phyloP scores from a whole-genome alignment of 2,113 vertebrate genomes.

The Tenrec ecaudatus region DNA sequence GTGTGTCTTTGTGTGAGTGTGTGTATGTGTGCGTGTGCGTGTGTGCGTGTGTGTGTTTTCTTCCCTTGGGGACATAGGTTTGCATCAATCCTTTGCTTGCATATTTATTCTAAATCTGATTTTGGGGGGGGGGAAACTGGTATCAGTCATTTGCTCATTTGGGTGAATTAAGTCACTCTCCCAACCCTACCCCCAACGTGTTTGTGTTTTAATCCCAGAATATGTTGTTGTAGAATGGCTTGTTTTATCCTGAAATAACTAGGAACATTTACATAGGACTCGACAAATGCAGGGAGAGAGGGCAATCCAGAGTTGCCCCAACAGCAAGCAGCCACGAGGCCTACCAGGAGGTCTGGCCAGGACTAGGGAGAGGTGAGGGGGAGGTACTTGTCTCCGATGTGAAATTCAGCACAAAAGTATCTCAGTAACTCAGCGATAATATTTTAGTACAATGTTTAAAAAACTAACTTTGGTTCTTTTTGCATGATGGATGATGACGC shows the following conservation, averaged over 20 bases:
- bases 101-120: conserved; percentile 19
- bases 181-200: neutral
- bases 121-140: neutral
- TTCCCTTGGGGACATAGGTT: neutral
- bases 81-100: neutral
- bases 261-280: neutral
- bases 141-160: conserved; percentile 23
- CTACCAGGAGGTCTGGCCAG: neutral
- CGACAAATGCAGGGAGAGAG: neutral
- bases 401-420: neutral
- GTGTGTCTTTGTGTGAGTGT: no score
- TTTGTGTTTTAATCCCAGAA: neutral
- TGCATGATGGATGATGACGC: neutral
- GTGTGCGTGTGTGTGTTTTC: neutral
- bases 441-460: neutral
- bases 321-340: neutral
- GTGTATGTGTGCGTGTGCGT: no score
- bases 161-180: neutral
- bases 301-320: neutral
- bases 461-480: neutral
- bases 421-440: neutral
- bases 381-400: neutral
- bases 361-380: neutral
- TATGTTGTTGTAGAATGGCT: neutral
- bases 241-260: neutral